Evolutionary conservation across 1,140 invertebrate genomes (phyloP).

Genomic region (Dryas iulia): DNA sequence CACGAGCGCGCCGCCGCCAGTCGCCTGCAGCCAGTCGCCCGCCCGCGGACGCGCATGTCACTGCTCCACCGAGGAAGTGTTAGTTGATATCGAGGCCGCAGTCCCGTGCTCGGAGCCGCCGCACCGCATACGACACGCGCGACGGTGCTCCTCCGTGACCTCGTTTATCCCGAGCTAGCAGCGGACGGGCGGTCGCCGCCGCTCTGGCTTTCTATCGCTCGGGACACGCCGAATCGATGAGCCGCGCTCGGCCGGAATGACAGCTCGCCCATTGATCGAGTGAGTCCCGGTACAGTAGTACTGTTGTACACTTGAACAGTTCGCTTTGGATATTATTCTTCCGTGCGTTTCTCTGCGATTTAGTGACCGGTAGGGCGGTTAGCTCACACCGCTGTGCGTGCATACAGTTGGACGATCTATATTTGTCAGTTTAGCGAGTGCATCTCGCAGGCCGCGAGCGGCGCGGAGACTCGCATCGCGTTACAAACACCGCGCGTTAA

Average conservation of each 20-base stretch:
- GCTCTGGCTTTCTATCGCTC: slow-evolving; percentile 59
- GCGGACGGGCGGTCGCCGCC: slow-evolving; percentile 41
- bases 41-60: neutral
- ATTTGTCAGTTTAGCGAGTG: slow-evolving; percentile 38
- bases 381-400: slow-evolving; percentile 23
- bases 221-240: slow-evolving; percentile 64
- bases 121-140: no score
- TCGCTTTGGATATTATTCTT: slow-evolving; percentile 14
- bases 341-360: slow-evolving; percentile 42
- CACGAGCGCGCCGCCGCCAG: slow-evolving; percentile 21
- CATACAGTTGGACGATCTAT: slow-evolving; percentile 43
- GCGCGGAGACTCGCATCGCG: slow-evolving; percentile 25
- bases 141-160: slow-evolving; percentile 41
- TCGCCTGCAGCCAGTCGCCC: slow-evolving; percentile 44
- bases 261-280: slow-evolving; percentile 74
- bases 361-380: slow-evolving; percentile 22
- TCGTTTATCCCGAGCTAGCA: slow-evolving; percentile 49
- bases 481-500: slow-evolving; percentile 38
- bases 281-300: slow-evolving; percentile 49
- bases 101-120: slow-evolving; percentile 26
- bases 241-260: slow-evolving; percentile 57
- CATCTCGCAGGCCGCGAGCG: slow-evolving; percentile 37
- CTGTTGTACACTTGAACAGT: neutral
- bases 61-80: slow-evolving; percentile 29
- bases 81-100: slow-evolving; percentile 33